Evolutionary conservation across 1,140 invertebrate genomes (phyloP).

Genomic region (Holotrichia oblita): DNA sequence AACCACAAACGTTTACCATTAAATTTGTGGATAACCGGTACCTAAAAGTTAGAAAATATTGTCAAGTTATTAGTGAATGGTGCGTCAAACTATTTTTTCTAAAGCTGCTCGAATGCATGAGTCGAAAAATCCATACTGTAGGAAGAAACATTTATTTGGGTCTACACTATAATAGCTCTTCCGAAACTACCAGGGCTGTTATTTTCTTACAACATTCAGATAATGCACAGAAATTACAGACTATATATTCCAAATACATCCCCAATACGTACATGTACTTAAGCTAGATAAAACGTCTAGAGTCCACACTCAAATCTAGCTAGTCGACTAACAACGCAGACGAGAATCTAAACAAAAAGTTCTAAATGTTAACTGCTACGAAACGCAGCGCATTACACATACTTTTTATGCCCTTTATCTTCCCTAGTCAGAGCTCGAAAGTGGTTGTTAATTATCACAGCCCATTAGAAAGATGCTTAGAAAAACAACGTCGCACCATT

Average conservation of each 20-base stretch:
- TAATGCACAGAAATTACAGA: no score
- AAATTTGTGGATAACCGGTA: no score
- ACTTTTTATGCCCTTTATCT: conserved; percentile 9
- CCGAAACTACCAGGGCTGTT: no score
- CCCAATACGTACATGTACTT: neutral
- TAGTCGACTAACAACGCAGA: neutral
- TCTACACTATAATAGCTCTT: no score
- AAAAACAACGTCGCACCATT: conserved; percentile 24
- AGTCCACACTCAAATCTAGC: neutral
- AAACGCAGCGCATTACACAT: neutral
- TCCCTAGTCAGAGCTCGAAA: conserved; percentile 15
- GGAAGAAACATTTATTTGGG: no score
- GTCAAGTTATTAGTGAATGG: no score
- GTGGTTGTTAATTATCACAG: conserved; percentile 33
- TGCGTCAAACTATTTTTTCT: no score
- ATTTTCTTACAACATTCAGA: no score
- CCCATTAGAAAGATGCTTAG: conserved; percentile 28
- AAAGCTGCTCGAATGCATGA: no score
- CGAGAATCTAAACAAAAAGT: neutral
- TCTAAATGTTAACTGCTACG: neutral
- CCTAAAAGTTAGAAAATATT: no score
- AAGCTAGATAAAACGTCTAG: neutral
- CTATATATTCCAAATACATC: conserved; percentile 19
- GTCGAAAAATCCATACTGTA: no score
- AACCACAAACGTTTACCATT: no score